phyloP scores from a whole-genome alignment of 2,888 invertebrate genomes.

The Cordylochernes scorpioides region DNA sequence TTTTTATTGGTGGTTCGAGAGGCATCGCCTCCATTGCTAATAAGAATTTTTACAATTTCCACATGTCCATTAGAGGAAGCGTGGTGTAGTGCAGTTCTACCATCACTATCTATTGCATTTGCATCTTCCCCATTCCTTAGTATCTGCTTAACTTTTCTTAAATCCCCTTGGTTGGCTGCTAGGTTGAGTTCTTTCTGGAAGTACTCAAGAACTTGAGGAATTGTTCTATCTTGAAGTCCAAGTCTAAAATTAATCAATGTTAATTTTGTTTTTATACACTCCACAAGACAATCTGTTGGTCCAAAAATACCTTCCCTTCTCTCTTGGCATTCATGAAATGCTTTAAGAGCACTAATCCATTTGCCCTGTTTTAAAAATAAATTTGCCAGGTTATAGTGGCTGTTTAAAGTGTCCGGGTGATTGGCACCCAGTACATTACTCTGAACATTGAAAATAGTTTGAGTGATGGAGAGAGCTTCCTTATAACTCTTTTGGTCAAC shows the following conservation, averaged over 20 bases:
- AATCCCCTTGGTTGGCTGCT: not conserved
- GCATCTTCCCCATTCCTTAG: not conserved
- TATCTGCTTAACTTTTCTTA: not conserved
- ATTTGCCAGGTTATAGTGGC: not conserved
- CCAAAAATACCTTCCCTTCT: slow-evolving; percentile 1
- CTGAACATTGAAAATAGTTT: not conserved
- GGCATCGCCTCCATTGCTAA: slow-evolving; percentile 49
- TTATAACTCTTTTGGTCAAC: not conserved
- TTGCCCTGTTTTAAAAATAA: slow-evolving; percentile 1
- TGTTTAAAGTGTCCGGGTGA: slow-evolving; percentile 1
- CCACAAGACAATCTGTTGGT: not conserved
- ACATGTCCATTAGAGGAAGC: not conserved
- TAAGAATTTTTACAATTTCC: slow-evolving; percentile 20
- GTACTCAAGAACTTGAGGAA: not conserved
- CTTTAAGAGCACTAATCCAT: not conserved
- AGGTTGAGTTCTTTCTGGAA: not conserved
- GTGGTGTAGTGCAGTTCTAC: slow-evolving; percentile 1
- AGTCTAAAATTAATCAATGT: not conserved
- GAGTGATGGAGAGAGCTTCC: not conserved
- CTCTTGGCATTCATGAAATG: not conserved
- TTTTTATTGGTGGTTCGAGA: slow-evolving; percentile 39
- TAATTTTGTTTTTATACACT: not conserved
- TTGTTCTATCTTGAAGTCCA: not conserved
- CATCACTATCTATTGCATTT: slow-evolving; percentile 1
- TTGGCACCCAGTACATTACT: not conserved